Base-by-base conservation (phyloP, 2,113 vertebrate genomes). In the Corythaeola cristata region DNA sequence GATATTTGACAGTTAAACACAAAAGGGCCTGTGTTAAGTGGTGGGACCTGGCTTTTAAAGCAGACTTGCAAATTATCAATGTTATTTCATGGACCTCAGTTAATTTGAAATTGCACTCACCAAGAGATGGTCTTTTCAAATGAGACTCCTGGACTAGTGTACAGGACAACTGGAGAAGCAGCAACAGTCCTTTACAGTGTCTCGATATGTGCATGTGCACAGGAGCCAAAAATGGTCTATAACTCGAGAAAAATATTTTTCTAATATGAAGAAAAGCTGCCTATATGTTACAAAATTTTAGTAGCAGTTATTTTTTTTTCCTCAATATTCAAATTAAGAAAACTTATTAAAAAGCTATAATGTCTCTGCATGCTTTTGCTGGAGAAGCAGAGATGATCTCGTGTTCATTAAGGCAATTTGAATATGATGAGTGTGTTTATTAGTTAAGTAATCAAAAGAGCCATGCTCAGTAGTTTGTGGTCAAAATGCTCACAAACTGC, bases 21-120 rank as follows among this genome's bases (percentile, higher is more conserved):
- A 20, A 22, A 83, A 44, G 3, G 35, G 11, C 0, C 0, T 28
- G 3, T 33, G 18, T 55, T 41, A 67, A 75, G 17, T 37, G n/a
- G 17, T 37, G n/a, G 44, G 44, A 76, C 24, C 17, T 79, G 32
- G 2, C 24, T 80, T 85, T 79, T 68, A 83, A 72, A 50, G 28
- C 22, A 72, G 12, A 21, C 56, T 66, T 49, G 6, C 3, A 55
- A 72, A 59, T 71, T 72, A 45, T 35, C n/a, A 37, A 0, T 56
- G 12, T 8, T 64, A 5, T 60, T 87, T 77, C 15, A 17, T 30
- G 5, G 20, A 28, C 23, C 7, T 83, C 32, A 59, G 23, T 86
- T 28, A 45, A 6, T 27, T 64, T 52, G 50, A 56, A 77, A 52
- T 9, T 33, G 17, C 0, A 32, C 39, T n/a, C 13, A 26, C 6